A percentile compares a stretch with the other conserved stretches of the same genome.
Evolutionary conservation across 2,113 vertebrate species (phyloP).

Genomic region (Talpa occidentalis): DNA sequence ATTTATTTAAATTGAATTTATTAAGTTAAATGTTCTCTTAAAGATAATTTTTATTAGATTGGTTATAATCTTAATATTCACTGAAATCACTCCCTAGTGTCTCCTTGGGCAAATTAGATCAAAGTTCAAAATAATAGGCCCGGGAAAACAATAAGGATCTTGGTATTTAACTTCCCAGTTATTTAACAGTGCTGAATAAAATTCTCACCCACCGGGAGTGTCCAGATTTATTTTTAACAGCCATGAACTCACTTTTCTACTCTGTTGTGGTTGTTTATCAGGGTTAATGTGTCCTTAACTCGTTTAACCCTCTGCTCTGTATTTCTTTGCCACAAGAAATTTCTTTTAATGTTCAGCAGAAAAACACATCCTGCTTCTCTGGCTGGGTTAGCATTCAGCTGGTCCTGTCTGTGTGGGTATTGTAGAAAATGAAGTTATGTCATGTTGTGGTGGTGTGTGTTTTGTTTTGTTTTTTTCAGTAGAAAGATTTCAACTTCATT

Average conservation of each 20-base stretch:
- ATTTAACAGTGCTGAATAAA: neutral
- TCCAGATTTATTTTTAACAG: neutral
- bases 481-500: neutral
- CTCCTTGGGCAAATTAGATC: conserved; percentile 19
- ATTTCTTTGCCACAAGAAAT: neutral
- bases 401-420: neutral
- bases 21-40: too few relatives aligned
- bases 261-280: neutral
- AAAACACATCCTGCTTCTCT: neutral
- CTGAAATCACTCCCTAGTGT: neutral
- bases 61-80: neutral
- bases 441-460: neutral
- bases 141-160: neutral
- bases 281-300: neutral
- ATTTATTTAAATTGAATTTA: neutral
- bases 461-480: conserved; percentile 22
- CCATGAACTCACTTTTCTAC: neutral
- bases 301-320: neutral
- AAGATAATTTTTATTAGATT: neutral
- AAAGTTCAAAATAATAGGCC: conserved; percentile 21
- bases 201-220: neutral
- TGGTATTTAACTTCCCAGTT: neutral
- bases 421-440: neutral
- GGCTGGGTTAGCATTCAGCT: neutral
- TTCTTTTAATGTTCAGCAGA: neutral